Base-by-base conservation (phyloP, 2,113 vertebrate species). In the Urocynchramus pylzowi region DNA sequence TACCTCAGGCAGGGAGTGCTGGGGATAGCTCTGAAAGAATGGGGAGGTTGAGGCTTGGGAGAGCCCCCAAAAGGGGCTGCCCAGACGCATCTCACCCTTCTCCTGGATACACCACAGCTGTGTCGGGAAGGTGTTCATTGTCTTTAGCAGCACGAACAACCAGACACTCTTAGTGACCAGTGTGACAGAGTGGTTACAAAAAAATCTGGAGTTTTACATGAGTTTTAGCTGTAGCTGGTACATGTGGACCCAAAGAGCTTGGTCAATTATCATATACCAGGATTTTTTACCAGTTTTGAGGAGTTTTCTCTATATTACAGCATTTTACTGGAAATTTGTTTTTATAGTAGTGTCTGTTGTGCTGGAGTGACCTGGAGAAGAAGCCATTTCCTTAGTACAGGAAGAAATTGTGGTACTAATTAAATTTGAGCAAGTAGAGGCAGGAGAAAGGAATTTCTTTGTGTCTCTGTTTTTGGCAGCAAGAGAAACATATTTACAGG, bases 41-140 rank as follows among this genome's bases (percentile, higher is more conserved):
- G 0, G 5, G 26, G 30, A 39, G 30, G 16, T 0, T 0, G 0
- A 59, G 22, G 37, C 15, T 63, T 20, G 44, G 35, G 49, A 76
- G 28, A 4, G 22, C 11, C 44, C 42, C n/a, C 45, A 61, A 7
- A 77, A 89, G 27, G 13, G 31, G 50, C 60, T 87, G 28, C 60
- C 41, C 73, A 27, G 31, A 16, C n/a, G n/a, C 17, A 45, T 27
- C 23, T 69, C 71, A 14, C 18, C 18, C 37, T 74, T 75, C 56
- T 79, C 44, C 37, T 67, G 81, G 26, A 37, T 6, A 35, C 30
- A 87, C 30, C 70, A 63, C 1, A 1, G 33, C 26, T 88, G 24
- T 39, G 9, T 35, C 27, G 35, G 47, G 47, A 76, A 37, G 31
- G 35, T 42, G 26, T 42, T 33, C 31, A 0, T 49, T 8, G 0